A percentile compares a stretch with the other conserved stretches of the same genome.
Evolutionary conservation across 2,113 vertebrate genomes (phyloP).

Genomic region (Oryzias melastigma): DNA sequence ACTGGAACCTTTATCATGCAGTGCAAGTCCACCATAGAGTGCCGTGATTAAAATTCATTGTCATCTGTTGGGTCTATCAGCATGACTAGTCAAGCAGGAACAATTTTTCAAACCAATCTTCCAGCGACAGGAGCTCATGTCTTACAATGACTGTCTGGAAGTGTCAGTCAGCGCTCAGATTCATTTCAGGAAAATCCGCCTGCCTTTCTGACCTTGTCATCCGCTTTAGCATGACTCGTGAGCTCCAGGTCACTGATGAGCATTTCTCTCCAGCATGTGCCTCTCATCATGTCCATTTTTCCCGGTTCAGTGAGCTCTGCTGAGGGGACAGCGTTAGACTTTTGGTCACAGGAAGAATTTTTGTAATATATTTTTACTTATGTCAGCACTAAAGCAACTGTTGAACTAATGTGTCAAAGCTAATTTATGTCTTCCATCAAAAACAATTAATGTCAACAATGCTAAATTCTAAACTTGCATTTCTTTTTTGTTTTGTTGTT

Average conservation of each 20-base stretch:
- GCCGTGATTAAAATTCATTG: not conserved
- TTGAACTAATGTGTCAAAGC: no score
- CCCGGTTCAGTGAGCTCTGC: conserved; percentile 2
- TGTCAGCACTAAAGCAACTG: not conserved
- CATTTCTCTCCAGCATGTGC: conserved; percentile 9
- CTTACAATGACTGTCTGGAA: conserved; percentile 4
- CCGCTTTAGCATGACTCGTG: not conserved
- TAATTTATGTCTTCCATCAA: no score
- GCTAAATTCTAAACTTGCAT: no score
- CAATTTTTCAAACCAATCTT: not conserved
- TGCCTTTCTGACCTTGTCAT: conserved; percentile 21
- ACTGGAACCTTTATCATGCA: not conserved
- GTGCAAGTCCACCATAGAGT: not conserved
- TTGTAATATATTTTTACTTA: not conserved
- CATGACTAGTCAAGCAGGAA: not conserved
- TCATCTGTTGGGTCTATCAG: not conserved
- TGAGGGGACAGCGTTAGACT: not conserved
- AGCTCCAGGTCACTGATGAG: conserved; percentile 19
- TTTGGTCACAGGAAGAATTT: no score
- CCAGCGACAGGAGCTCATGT: not conserved
- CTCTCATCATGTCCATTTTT: conserved; percentile 22
- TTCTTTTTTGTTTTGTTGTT: no score
- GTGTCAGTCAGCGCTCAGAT: conserved; percentile 10
- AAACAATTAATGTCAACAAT: no score
- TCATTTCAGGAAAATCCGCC: conserved; percentile 7